Percentiles rank a stretch among this genome's conserved stretches.
Evolutionary conservation across 2,113 vertebrate genomes (phyloP).

Genomic region (Opisthocomus hoazin): DNA sequence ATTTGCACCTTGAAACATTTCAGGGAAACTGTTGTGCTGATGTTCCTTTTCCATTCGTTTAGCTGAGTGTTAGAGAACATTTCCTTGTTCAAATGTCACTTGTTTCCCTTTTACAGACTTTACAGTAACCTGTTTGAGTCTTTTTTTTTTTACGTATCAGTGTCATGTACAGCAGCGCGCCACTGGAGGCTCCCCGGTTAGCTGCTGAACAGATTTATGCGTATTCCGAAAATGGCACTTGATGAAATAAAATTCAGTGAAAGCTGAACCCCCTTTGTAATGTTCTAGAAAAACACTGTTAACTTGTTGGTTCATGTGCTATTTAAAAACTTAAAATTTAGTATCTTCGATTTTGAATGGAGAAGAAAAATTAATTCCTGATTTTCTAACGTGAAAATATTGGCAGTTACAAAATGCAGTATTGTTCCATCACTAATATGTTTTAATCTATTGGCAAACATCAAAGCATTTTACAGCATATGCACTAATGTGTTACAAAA

Average conservation of each 20-base stretch:
- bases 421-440: not conserved
- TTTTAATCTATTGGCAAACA: not conserved
- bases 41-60: conserved; percentile 39
- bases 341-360: not conserved
- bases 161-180: not conserved
- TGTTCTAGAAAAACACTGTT: not conserved
- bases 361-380: not conserved
- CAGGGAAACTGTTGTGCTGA: conserved; percentile 69
- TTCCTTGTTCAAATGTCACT: not conserved
- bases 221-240: not conserved
- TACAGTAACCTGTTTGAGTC: not conserved
- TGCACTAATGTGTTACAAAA: not conserved
- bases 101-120: conserved; percentile 6
- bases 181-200: not conserved
- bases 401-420: not conserved
- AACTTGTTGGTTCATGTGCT: not conserved
- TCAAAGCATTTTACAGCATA: not conserved
- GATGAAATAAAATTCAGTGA: not conserved
- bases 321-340: not conserved
- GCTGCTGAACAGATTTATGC: not conserved
- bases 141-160: not conserved
- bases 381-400: not conserved
- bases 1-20: conserved; percentile 70
- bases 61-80: not conserved
- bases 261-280: conserved; percentile 13